Base-by-base conservation (phyloP, 1,140 invertebrate genomes). In the Aphaenogaster ashmeadi region DNA sequence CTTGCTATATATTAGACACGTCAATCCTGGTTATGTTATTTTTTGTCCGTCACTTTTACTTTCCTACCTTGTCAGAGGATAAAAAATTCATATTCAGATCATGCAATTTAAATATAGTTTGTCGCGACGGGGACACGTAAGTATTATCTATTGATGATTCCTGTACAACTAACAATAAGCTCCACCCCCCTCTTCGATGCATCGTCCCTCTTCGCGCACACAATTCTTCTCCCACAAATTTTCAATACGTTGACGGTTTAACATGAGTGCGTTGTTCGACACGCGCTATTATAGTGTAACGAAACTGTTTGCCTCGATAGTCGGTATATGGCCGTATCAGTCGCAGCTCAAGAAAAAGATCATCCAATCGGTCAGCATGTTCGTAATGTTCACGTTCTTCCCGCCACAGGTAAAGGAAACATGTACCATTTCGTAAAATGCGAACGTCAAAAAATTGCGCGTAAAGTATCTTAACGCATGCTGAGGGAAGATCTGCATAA, bases 311-410 rank as follows among this genome's bases (percentile, higher is more conserved):
- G 36, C 36, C 3, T 67, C 64, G 64, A n/a, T 67, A 7, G 36
- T 38, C 36, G 64, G 64, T 18, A n/a, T 67, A 44, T 67, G 64
- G 64, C 64, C 64, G 8, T 67, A 41, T 67, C 64, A 41, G 36
- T 67, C 64, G 64, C 64, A 67, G 18, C 3, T 21, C 11, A 67
- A 6, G 8, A 67, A 15, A 38, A 67, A 6, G n/a, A 41, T 67
- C 36, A 36, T 41, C 2, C 36, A 41, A 8, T 67, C 36, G 18
- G 0, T 67, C 64, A 67, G 36, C 36, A 11, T 67, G 7, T 41
- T 67, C 7, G 13, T 67, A 44, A 67, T 67, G 36, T 41, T 44
- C 5, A 41, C 36, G 9, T 67, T 67, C 9, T n/a, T 67, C 21
- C 64, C 64, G 18, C 36, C 64, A 5, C 64, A 67, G 38, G 64